Base-by-base conservation (phyloP, 2,113 vertebrate species). In the Triplophysa dalaica region DNA sequence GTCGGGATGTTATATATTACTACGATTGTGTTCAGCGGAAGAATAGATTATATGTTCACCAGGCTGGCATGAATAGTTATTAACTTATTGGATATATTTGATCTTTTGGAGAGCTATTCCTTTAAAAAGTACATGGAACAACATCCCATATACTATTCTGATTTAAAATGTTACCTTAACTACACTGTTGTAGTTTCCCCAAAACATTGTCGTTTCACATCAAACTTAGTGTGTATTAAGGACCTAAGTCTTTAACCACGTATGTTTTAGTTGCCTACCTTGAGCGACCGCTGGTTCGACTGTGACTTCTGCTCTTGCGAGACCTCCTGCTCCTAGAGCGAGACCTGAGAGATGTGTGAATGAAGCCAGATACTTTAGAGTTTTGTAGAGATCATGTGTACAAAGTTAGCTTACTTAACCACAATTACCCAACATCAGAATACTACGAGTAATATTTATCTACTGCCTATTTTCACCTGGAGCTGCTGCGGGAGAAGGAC, bases 281-380 rank as follows among this genome's bases (percentile, higher is more conserved):
- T 70, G 94, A 95, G 75, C 93, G 94, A 48, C 94, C 95, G 89
- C 94, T 98, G 85, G 95, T 97, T 70, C 92, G 94, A 43, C 95
- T 98, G 81, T 89, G 94, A 89, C 95, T 97, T 86, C 94, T 93
- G 89, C 96, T 98, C 91, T 97, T 98, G 14, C 93, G 95, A 45
- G 96, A 97, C 70, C 95, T 92, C 85, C 96, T 94, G 92, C 96
- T 98, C 85, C 95, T 94, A 88, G 96, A 98, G 81, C 93, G 95
- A 86, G 97, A 99, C 89, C 96, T 98, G 85, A 19, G 24, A 5
- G 2, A 48, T 48, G 38, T 11, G 19, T 33, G 16, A 9, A 60
- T 24, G 9, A 52, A 66, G 6, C 22, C 65, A 76, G 5, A 60
- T 3, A 22, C 48, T 41, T 58, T 24, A 65, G 1, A 70, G 6